These are phyloP conservation scores for Trichopoda pennipes DNA, from an alignment of 2,888 invertebrate species.

Conservation along the genomic window DNA sequence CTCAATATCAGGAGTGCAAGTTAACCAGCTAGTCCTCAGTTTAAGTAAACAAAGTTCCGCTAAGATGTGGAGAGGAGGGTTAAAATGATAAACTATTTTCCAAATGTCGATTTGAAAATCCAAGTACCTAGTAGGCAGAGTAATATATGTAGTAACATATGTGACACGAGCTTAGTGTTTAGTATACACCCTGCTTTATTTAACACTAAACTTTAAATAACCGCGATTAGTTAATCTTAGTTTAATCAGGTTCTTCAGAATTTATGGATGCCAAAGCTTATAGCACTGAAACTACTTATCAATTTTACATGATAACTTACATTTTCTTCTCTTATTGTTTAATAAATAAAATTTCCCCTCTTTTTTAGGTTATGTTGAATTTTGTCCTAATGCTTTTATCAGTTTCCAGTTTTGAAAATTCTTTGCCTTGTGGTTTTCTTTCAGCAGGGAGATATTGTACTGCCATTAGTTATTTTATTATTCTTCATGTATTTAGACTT, in stretches of 20 bases:
- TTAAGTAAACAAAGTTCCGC: too few species aligned
- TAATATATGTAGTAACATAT: too few species aligned
- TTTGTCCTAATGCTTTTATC: not conserved
- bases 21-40: too few species aligned
- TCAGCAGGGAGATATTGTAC: not conserved
- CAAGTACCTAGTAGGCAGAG: too few species aligned
- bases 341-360: not conserved
- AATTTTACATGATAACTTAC: not conserved
- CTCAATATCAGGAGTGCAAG: too few species aligned
- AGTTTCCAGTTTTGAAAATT: conserved; percentile 27
- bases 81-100: too few species aligned
- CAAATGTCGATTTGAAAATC: too few species aligned
- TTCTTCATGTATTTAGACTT: conserved; percentile 28
- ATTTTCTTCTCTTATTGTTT: not conserved
- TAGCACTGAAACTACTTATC: not conserved
- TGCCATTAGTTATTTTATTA: conserved; percentile 27
- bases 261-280: not conserved
- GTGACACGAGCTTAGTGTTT: too few species aligned
- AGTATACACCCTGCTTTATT: too few species aligned
- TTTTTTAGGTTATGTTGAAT: not conserved
- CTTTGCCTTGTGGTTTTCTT: conserved; percentile 34
- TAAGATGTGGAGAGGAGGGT: too few species aligned
- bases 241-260: not conserved
- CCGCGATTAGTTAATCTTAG: not conserved
- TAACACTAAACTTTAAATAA: not conserved